phyloP scores from a whole-genome alignment of 2,888 invertebrate species.

The Tinea trinotella region DNA sequence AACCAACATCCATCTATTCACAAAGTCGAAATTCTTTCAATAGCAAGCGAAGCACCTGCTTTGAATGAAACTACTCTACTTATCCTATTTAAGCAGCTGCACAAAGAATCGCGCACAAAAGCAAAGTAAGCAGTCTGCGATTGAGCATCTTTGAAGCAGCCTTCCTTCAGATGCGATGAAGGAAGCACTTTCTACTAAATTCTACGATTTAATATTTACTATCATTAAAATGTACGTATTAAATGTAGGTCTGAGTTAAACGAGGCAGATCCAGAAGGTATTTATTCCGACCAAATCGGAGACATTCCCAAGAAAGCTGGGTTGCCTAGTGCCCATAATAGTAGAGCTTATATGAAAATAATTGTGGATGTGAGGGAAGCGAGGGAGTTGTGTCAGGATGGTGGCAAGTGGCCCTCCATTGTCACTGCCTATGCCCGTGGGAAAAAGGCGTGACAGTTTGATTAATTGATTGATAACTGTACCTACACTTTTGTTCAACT shows the following conservation, averaged over 20 bases:
- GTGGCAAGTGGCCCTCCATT: no score
- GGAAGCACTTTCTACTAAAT: neutral
- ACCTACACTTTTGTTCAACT: no score
- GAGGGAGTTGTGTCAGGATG: no score
- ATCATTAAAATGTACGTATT: no score
- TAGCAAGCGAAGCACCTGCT: slow-evolving; percentile 27
- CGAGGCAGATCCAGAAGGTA: neutral
- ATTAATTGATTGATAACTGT: no score
- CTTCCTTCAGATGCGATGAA: slow-evolving; percentile 16
- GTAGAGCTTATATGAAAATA: no score
- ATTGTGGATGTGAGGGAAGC: no score
- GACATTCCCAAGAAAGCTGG: no score
- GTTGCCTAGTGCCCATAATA: no score
- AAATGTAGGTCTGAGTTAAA: neutral
- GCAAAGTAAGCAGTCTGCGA: slow-evolving; percentile 20
- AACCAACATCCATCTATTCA: slow-evolving; percentile 2
- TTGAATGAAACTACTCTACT: slow-evolving; percentile 29
- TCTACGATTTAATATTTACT: neutral
- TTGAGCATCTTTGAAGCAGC: slow-evolving; percentile 23
- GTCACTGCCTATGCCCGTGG: no score
- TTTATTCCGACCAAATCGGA: no score
- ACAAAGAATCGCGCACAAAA: slow-evolving; percentile 30
- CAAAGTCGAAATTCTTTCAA: slow-evolving; percentile 13
- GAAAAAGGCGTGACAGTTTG: no score
- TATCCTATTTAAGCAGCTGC: slow-evolving; percentile 30